phyloP scores from a whole-genome alignment of 37 sponge, comb jelly and placozoan genomes.

The Cladorhizidae sp. region DNA sequence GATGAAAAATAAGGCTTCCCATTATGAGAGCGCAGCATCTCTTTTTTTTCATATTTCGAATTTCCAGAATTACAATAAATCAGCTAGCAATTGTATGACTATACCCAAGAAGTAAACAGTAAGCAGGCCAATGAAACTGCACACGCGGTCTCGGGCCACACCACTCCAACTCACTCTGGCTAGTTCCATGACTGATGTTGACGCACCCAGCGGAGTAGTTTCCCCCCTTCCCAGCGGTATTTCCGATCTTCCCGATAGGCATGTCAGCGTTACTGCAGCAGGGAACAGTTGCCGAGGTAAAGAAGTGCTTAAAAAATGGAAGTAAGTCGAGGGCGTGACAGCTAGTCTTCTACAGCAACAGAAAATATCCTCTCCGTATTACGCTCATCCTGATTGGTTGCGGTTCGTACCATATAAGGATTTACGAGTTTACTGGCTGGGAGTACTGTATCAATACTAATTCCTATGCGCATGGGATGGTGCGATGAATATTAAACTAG shows the following conservation, averaged over 20 bases:
- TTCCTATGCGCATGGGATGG: too few relatives aligned
- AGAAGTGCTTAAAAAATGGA: too few relatives aligned
- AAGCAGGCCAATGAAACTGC: too few relatives aligned
- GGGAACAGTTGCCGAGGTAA: too few relatives aligned
- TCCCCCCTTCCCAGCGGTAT: slow-evolving; percentile 75
- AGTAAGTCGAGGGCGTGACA: slow-evolving; percentile 24
- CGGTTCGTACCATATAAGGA: slow-evolving; percentile 30
- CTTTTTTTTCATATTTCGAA: background rate
- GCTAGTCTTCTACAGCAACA: background rate
- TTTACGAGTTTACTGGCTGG: too few relatives aligned
- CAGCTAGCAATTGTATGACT: slow-evolving; percentile 4
- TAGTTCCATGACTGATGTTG: slow-evolving; percentile 42
- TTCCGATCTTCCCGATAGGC: slow-evolving; percentile 85
- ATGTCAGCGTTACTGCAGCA: slow-evolving; percentile 20
- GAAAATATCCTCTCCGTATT: background rate
- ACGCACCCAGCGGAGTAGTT: slow-evolving; percentile 79
- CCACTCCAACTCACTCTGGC: slow-evolving; percentile 66
- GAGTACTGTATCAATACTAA: too few relatives aligned
- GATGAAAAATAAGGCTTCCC: too few relatives aligned
- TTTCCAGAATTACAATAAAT: background rate
- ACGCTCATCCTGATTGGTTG: slow-evolving; percentile 41
- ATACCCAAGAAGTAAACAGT: too few relatives aligned
- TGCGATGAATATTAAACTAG: too few relatives aligned
- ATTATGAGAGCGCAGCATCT: background rate
- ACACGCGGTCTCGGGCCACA: too few relatives aligned